Conservation (phyloP, 1,140 invertebrate genomes). For the Hyles vespertilio region DNA sequence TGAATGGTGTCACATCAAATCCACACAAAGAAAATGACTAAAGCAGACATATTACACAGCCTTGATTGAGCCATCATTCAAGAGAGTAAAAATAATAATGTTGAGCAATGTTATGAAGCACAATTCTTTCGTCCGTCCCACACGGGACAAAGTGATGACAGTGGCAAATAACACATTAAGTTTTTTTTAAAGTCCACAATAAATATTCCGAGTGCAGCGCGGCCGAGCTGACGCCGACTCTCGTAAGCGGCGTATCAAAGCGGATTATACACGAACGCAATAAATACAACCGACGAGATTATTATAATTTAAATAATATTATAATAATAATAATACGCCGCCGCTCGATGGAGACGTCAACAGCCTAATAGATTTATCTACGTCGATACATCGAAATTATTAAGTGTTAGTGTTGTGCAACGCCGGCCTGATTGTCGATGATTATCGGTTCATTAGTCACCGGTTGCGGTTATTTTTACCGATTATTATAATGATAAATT, state of each 20-base stretch:
- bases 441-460: conserved; percentile 56
- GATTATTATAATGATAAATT: conserved; percentile 8
- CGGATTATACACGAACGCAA: conserved; percentile 56
- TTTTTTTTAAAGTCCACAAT: too few species aligned
- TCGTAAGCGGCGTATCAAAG: conserved; percentile 66
- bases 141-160: not conserved
- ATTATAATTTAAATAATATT: conserved; percentile 64
- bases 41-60: too few species aligned
- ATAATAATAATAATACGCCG: conserved; percentile 60
- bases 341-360: conserved; percentile 52
- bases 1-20: too few species aligned
- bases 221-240: not conserved
- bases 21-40: too few species aligned
- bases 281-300: conserved; percentile 67
- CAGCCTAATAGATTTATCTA: conserved; percentile 65
- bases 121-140: too few species aligned
- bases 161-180: too few species aligned
- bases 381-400: conserved; percentile 45
- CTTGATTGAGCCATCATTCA: too few species aligned
- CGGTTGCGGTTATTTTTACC: conserved; percentile 21
- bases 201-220: too few species aligned
- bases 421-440: conserved; percentile 31
- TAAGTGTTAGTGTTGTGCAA: conserved; percentile 35
- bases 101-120: too few species aligned
- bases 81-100: too few species aligned